phyloP scores from a whole-genome alignment of 2,113 vertebrate genomes.

The Calonectris borealis region DNA sequence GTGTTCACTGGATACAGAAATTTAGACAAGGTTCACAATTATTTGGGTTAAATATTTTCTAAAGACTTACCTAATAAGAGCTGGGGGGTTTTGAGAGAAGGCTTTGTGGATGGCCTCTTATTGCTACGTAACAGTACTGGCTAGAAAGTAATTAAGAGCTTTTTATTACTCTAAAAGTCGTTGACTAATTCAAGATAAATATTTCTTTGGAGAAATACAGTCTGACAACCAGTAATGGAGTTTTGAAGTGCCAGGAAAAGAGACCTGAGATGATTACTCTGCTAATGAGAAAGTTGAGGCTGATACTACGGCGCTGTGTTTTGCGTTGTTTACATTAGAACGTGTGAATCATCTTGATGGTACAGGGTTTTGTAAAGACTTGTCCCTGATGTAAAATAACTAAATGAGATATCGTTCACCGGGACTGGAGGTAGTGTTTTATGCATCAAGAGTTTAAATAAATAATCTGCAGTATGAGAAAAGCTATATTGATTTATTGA shows the following conservation, averaged over 20 bases:
- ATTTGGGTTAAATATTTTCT: not conserved
- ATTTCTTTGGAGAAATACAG: not conserved
- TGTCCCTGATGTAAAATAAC: not conserved
- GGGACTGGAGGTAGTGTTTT: constrained; percentile 20
- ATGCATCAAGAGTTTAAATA: constrained; percentile 58
- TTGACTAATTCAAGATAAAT: not conserved
- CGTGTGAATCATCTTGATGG: not conserved
- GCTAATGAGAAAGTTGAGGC: not conserved
- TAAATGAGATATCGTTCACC: not conserved
- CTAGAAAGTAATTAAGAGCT: not conserved
- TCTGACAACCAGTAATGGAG: not conserved
- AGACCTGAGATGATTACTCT: not conserved
- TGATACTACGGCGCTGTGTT: not conserved
- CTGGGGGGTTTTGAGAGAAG: not conserved
- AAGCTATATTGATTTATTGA: constrained; percentile 39
- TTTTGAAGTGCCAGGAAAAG: not conserved
- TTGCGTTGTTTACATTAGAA: not conserved
- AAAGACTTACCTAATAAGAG: not conserved
- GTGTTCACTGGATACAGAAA: not conserved
- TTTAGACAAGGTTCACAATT: not conserved
- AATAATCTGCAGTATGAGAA: constrained; percentile 47
- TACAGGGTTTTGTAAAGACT: constrained; percentile 16
- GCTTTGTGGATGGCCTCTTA: not conserved
- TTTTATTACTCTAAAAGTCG: not conserved
- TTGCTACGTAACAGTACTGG: not conserved